These are phyloP conservation scores for Hydrolagus affinis DNA, from an alignment of 2,113 vertebrate species.

Conservation along the genomic window DNA sequence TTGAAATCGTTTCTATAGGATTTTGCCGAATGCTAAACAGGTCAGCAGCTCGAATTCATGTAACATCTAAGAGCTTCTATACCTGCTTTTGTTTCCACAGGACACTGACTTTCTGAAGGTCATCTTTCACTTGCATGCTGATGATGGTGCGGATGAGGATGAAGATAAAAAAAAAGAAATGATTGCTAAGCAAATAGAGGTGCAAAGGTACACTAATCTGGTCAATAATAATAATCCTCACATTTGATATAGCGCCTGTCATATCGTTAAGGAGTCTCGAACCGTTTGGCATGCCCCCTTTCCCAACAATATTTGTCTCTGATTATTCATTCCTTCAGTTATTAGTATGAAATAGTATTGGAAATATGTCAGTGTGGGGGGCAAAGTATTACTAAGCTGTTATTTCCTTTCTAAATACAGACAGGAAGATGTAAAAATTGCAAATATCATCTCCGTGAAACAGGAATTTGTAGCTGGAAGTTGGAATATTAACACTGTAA, in stretches of 20 bases:
- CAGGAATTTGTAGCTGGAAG: conserved; percentile 39
- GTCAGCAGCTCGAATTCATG: not conserved
- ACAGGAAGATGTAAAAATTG: conserved; percentile 32
- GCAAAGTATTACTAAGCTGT: conserved; percentile 17
- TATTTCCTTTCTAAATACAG: conserved; percentile 5
- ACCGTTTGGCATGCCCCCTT: not conserved
- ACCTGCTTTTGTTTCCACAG: conserved; percentile 24
- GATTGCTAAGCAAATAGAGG: conserved; percentile 18
- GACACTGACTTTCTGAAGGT: conserved; percentile 35
- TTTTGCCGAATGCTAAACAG: not conserved
- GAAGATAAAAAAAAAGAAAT: conserved; percentile 25
- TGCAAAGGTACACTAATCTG: conserved; percentile 10
- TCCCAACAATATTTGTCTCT: not conserved
- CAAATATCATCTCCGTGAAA: conserved; percentile 31
- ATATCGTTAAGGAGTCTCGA: too few relatives aligned
- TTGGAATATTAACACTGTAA: conserved; percentile 39
- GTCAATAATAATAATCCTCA: too few relatives aligned
- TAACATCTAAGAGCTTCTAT: not conserved
- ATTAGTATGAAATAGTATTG: conserved; percentile 14
- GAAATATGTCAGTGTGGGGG: conserved; percentile 29
- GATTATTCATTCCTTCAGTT: conserved; percentile 29
- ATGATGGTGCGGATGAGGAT: conserved; percentile 35
- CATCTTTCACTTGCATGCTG: conserved; percentile 35
- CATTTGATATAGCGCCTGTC: too few relatives aligned
- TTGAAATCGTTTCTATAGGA: not conserved